These are phyloP conservation scores for Drosophila subsilvestris DNA, from an alignment of 2,888 invertebrate species.

Conservation along the genomic window DNA sequence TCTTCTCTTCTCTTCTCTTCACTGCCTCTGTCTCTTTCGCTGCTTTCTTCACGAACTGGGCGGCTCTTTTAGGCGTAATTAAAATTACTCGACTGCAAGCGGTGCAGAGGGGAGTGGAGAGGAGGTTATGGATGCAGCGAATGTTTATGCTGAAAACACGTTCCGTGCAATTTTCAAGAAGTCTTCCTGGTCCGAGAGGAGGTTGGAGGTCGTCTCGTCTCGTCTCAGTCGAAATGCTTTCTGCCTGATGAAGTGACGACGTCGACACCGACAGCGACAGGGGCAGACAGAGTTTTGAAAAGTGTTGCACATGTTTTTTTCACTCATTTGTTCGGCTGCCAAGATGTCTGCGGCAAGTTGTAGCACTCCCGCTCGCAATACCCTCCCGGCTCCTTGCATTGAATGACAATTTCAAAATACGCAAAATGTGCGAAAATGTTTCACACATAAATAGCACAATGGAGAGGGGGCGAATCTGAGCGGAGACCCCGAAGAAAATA, in stretches of 20 bases:
- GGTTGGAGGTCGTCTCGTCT: conserved; percentile 28
- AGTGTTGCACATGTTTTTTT: conserved; percentile 47
- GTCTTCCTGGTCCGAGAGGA: conserved; percentile 43
- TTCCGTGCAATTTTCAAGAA: conserved; percentile 58
- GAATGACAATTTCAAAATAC: conserved; percentile 73
- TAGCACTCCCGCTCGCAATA: not conserved
- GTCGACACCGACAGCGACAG: conserved; percentile 12
- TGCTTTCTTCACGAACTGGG: conserved; percentile 64
- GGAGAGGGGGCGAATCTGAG: conserved; percentile 7
- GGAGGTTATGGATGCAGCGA: conserved; percentile 25
- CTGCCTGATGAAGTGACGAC: conserved; percentile 72
- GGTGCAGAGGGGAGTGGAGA: not conserved
- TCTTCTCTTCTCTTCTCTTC: conserved; percentile 1
- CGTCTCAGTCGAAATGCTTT: conserved; percentile 42
- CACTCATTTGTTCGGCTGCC: conserved; percentile 53
- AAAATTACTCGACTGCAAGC: conserved; percentile 74
- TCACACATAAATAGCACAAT: conserved; percentile 61
- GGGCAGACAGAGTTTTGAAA: conserved; percentile 15
- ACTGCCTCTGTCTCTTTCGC: conserved; percentile 27
- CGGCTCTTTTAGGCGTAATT: conserved; percentile 80
- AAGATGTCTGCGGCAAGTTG: conserved; percentile 50
- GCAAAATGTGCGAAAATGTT: conserved; percentile 70
- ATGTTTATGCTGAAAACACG: conserved; percentile 77
- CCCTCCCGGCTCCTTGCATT: not conserved
- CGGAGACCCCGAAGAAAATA: conserved; percentile 31